Evolutionary conservation across 2,113 vertebrate genomes (phyloP).

Genomic region (Prunella himalayana): DNA sequence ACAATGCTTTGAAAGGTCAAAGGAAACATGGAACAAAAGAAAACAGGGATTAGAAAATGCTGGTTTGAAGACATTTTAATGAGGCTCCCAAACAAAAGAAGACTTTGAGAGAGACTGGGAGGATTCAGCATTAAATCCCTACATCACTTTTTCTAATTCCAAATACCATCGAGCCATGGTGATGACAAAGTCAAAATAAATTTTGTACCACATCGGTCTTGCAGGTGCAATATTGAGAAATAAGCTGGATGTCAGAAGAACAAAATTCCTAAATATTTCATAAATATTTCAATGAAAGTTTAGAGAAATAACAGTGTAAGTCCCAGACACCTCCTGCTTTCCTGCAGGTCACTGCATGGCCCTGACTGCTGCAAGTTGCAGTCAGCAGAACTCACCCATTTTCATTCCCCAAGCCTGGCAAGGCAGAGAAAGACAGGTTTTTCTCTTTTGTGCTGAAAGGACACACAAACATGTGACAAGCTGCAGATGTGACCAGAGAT

Average conservation of each 20-base stretch:
- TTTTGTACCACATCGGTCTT: not conserved
- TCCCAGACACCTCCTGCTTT: not conserved
- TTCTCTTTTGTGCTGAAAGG: not conserved
- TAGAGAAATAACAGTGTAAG: not conserved
- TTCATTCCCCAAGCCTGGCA: not conserved
- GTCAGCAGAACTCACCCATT: not conserved
- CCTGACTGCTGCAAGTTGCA: not conserved
- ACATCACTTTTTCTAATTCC: not conserved
- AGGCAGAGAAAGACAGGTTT: not conserved
- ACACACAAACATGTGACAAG: not conserved
- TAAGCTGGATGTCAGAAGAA: not conserved
- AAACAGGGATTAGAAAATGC: not conserved
- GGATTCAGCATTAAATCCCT: not conserved
- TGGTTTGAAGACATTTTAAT: not conserved
- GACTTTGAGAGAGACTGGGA: not conserved
- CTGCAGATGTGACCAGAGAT: not conserved
- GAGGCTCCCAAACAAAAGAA: not conserved
- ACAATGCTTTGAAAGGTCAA: not conserved
- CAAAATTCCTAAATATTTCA: not conserved
- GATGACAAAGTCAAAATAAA: not conserved
- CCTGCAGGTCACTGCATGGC: not conserved
- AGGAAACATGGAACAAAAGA: not conserved
- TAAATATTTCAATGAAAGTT: not conserved
- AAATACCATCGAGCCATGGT: not conserved
- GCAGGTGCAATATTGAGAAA: not conserved